Conservation (phyloP, 2,113 vertebrate species). For the Actenoides hombroni region DNA sequence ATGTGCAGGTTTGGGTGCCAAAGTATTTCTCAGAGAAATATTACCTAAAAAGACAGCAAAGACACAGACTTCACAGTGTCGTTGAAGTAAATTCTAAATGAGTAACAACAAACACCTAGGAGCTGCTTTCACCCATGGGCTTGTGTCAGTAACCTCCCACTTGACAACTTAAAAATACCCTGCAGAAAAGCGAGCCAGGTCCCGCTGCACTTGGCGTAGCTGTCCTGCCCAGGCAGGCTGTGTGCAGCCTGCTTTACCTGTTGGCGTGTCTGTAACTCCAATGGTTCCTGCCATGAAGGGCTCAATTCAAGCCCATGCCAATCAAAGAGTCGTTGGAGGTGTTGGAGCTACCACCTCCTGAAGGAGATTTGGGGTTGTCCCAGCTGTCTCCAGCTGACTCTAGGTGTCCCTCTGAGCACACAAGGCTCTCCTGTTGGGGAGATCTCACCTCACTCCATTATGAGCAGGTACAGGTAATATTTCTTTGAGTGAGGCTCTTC, state of each 20-base stretch:
- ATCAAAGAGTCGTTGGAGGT: background rate
- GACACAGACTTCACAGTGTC: background rate
- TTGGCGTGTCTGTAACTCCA: rapidly evolving
- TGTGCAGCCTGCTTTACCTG: background rate
- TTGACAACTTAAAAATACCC: background rate
- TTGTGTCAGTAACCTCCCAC: background rate
- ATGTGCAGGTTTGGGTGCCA: background rate
- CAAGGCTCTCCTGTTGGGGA: background rate
- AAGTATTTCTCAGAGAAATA: background rate
- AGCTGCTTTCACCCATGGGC: background rate
- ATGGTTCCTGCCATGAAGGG: background rate
- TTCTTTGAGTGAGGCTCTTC: background rate
- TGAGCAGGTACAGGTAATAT: background rate
- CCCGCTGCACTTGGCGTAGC: background rate
- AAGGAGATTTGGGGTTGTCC: background rate
- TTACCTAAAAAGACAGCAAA: background rate
- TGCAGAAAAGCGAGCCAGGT: background rate
- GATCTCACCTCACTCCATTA: background rate
- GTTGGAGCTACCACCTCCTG: background rate
- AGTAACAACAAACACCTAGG: background rate
- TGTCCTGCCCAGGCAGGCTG: background rate
- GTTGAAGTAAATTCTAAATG: background rate
- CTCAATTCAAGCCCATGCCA: rapidly evolving
- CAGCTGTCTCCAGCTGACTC: background rate
- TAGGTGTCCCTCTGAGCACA: background rate